phyloP scores from a whole-genome alignment of 2,113 vertebrate species.

The Zosterops pallidus region DNA sequence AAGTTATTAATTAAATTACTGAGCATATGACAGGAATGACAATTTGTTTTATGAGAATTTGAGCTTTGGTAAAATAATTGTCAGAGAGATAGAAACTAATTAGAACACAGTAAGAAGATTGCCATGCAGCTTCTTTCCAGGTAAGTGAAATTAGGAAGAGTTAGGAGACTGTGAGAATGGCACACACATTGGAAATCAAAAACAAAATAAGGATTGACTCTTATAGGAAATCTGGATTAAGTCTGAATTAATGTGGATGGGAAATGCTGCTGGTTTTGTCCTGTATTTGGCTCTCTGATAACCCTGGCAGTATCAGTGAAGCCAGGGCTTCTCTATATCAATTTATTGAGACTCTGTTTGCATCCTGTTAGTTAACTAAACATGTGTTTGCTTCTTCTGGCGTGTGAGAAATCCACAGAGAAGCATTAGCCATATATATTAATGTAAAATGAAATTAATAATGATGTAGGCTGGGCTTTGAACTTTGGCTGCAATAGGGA shows the following conservation, averaged over 20 bases:
- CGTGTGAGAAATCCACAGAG: conserved; percentile 45
- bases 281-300: neutral
- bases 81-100: neutral
- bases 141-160: neutral
- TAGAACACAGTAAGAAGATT: neutral
- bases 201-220: neutral
- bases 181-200: neutral
- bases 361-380: neutral
- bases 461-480: conserved; percentile 23
- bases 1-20: neutral
- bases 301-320: neutral
- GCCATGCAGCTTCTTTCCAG: neutral
- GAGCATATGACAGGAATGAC: neutral
- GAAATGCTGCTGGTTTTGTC: neutral
- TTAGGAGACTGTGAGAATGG: neutral
- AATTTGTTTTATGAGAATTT: neutral
- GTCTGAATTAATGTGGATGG: neutral
- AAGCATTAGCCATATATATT: conserved; percentile 47
- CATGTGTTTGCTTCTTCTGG: conserved; percentile 4
- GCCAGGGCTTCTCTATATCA: neutral
- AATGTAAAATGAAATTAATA: conserved; percentile 51
- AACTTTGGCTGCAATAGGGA: neutral
- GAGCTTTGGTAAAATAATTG: neutral
- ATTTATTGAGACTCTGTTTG: neutral
- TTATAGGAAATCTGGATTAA: neutral